Percentiles rank a stretch among this genome's conserved stretches.
These are phyloP conservation scores for Atta texana DNA, from an alignment of 1,140 invertebrate genomes.

Conservation along the genomic window DNA sequence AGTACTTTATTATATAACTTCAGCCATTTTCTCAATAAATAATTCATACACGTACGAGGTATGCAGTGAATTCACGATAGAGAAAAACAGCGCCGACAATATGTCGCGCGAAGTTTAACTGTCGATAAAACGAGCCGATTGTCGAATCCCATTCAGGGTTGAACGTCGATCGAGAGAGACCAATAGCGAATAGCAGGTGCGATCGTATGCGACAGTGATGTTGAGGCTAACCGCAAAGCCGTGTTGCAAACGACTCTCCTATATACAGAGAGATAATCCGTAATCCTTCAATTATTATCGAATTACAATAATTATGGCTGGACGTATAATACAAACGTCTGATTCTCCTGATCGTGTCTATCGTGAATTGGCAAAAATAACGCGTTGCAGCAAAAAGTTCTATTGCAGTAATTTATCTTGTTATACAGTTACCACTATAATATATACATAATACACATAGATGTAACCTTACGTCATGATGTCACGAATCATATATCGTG, in stretches of 20 bases:
- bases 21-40: slow-evolving; percentile 10
- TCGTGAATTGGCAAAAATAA: neutral
- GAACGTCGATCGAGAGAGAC: slow-evolving; percentile 49
- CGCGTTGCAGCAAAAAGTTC: neutral
- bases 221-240: slow-evolving; percentile 70
- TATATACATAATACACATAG: neutral
- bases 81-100: slow-evolving; percentile 12
- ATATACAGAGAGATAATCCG: slow-evolving; percentile 73
- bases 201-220: slow-evolving; percentile 61
- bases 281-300: slow-evolving; percentile 82
- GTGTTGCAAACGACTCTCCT: slow-evolving; percentile 48
- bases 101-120: slow-evolving; percentile 36
- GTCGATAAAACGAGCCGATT: slow-evolving; percentile 21
- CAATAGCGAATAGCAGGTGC: slow-evolving; percentile 67
- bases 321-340: neutral
- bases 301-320: slow-evolving; percentile 78
- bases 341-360: slow-evolving; percentile 1
- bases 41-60: neutral
- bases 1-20: neutral
- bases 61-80: neutral
- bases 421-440: neutral
- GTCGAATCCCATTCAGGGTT: slow-evolving; percentile 38
- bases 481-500: neutral
- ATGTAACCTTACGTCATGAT: neutral
- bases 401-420: neutral